These are phyloP conservation scores for Erpornis zantholeuca DNA, from an alignment of 2,113 vertebrate genomes.

Conservation along the genomic window DNA sequence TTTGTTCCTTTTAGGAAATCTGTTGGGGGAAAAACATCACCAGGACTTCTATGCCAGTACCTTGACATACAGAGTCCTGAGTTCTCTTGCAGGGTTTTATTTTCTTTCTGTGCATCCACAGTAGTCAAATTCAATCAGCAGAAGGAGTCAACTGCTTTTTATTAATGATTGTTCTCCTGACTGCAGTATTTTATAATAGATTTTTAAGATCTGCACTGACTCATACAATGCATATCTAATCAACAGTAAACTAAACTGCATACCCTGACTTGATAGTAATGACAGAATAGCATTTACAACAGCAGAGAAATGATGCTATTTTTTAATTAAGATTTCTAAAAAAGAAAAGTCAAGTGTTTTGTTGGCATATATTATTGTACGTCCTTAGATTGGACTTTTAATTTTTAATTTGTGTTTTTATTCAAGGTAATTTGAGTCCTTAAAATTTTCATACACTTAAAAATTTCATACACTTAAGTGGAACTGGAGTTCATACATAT, in stretches of 20 bases:
- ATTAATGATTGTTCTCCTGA: constrained; percentile 16
- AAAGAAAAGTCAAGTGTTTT: not conserved
- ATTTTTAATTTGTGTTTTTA: not conserved
- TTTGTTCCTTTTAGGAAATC: not conserved
- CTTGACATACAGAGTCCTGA: not conserved
- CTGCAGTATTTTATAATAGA: not conserved
- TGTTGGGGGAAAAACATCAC: not conserved
- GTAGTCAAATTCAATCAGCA: not conserved
- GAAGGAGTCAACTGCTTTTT: not conserved
- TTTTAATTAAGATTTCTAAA: not conserved
- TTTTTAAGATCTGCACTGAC: constrained; percentile 10
- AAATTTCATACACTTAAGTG: not conserved
- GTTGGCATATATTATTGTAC: not conserved
- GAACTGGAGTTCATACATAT: not conserved
- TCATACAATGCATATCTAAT: not conserved
- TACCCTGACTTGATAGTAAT: not conserved
- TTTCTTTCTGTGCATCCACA: not conserved
- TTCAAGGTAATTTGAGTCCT: not conserved
- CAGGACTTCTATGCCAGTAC: not conserved
- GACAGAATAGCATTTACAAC: not conserved
- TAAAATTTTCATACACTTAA: not conserved
- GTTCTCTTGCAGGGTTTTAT: not conserved
- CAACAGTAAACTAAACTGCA: constrained; percentile 3
- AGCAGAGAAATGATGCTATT: not conserved
- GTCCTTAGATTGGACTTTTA: not conserved